A percentile compares a stretch with the other conserved stretches of the same genome.
Conservation (phyloP, 2,888 invertebrate species). For the Chymomyza procnemis region DNA sequence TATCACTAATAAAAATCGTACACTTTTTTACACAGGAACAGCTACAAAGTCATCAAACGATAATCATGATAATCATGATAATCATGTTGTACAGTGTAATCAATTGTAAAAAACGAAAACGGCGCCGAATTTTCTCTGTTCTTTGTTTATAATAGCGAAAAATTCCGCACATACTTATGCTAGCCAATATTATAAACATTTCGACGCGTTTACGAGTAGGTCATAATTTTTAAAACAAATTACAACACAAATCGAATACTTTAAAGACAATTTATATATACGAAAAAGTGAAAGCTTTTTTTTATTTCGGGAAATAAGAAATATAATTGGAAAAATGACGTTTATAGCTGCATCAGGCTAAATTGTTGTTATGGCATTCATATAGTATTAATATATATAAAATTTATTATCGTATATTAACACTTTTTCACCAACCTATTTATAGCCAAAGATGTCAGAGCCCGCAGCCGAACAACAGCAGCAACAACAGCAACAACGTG, state of each 20-base stretch:
- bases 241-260: conserved; percentile 28
- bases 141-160: conserved; percentile 50
- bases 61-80: neutral
- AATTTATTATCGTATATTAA: conserved; percentile 53
- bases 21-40: neutral
- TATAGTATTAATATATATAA: conserved; percentile 57
- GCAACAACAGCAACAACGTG: conserved; percentile 55
- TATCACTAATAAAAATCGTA: too few relatives aligned
- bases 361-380: conserved; percentile 39
- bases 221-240: conserved; percentile 24
- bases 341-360: conserved; percentile 19
- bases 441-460: conserved; percentile 74
- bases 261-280: conserved; percentile 2
- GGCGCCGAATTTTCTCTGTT: conserved; percentile 6
- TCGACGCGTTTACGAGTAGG: conserved; percentile 27
- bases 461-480: conserved; percentile 57
- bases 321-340: conserved; percentile 29
- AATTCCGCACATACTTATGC: conserved; percentile 37
- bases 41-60: neutral
- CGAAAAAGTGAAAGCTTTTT: conserved; percentile 28
- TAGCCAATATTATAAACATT: conserved; percentile 50
- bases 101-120: neutral
- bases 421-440: conserved; percentile 58
- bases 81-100: neutral
- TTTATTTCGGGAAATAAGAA: conserved; percentile 23